Evolutionary conservation across 2,888 invertebrate species (phyloP).

Genomic region (Pammene fasciana): DNA sequence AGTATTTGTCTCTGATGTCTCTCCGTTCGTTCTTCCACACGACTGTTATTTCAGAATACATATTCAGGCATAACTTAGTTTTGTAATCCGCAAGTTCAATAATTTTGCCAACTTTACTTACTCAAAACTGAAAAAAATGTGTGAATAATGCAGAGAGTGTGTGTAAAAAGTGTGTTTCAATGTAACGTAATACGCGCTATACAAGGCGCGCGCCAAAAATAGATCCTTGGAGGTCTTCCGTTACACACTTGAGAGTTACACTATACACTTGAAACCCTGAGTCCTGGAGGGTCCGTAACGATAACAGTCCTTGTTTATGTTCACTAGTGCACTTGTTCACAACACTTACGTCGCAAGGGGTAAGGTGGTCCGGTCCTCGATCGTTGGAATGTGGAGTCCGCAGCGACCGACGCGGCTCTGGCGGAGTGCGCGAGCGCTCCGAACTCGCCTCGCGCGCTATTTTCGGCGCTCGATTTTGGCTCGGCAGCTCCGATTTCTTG

Average conservation of each 20-base stretch:
- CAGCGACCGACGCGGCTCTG: constrained; percentile 88
- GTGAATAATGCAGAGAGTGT: constrained; percentile 8
- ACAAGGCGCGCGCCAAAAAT: constrained; percentile 61
- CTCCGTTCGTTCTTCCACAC: too few species aligned
- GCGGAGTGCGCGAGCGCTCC: constrained; percentile 50
- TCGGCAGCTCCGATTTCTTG: constrained; percentile 80
- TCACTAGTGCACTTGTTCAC: constrained; percentile 50
- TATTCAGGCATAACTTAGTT: too few species aligned
- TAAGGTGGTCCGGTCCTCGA: constrained; percentile 78
- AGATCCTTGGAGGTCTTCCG: constrained; percentile 44
- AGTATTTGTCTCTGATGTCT: too few species aligned
- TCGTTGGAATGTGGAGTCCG: constrained; percentile 88
- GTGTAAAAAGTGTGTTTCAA: constrained; percentile 29
- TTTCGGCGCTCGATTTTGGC: constrained; percentile 74
- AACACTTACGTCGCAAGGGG: constrained; percentile 83
- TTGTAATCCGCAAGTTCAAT: neutral
- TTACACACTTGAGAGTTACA: constrained; percentile 11
- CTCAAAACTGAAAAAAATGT: constrained; percentile 2
- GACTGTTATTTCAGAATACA: too few species aligned
- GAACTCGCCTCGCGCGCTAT: constrained; percentile 56
- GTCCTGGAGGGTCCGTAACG: neutral
- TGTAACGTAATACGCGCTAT: constrained; percentile 77
- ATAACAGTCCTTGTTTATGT: constrained; percentile 18
- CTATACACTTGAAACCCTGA: constrained; percentile 16
- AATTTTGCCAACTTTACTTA: constrained; percentile 4